Conservation (phyloP, 2,797 vertebrate genomes). For the Coccyzus lansbergi region DNA sequence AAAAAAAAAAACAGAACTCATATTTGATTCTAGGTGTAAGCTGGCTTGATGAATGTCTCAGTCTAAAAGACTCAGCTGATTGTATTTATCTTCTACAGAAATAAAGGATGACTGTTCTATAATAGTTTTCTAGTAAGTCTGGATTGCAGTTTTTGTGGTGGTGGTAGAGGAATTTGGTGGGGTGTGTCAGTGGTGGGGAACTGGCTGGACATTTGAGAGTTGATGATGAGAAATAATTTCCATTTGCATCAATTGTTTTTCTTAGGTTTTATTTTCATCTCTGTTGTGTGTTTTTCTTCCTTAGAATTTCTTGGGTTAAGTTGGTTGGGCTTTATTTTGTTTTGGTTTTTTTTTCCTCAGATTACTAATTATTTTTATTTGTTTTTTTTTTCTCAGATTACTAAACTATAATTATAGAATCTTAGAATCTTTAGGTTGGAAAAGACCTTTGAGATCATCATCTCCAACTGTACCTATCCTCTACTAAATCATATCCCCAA, state of each 20-base stretch:
- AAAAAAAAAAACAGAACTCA: not conserved
- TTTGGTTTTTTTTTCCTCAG: too few species aligned
- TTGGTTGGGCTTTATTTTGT: too few species aligned
- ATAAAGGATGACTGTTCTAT: not conserved
- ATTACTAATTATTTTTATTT: too few species aligned
- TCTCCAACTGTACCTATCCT: too few species aligned
- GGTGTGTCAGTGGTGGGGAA: rapidly evolving
- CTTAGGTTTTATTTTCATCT: not conserved
- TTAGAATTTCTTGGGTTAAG: too few species aligned
- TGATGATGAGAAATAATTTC: not conserved
- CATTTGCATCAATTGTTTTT: not conserved
- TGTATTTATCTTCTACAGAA: not conserved
- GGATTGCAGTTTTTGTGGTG: not conserved
- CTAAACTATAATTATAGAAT: too few species aligned
- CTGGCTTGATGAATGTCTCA: not conserved
- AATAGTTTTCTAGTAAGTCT: not conserved
- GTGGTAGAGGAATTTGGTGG: too few species aligned
- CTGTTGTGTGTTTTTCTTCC: not conserved
- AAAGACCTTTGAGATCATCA: too few species aligned
- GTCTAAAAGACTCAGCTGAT: not conserved
- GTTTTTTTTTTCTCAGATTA: not conserved
- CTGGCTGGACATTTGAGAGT: not conserved
- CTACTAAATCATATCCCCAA: too few species aligned
- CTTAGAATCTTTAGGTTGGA: too few species aligned
- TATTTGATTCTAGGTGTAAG: not conserved